A percentile compares a stretch with the other conserved stretches of the same genome.
Evolutionary conservation across 23 tunicate genomes (phyloP).

Genomic region (Botrylloides violaceus): DNA sequence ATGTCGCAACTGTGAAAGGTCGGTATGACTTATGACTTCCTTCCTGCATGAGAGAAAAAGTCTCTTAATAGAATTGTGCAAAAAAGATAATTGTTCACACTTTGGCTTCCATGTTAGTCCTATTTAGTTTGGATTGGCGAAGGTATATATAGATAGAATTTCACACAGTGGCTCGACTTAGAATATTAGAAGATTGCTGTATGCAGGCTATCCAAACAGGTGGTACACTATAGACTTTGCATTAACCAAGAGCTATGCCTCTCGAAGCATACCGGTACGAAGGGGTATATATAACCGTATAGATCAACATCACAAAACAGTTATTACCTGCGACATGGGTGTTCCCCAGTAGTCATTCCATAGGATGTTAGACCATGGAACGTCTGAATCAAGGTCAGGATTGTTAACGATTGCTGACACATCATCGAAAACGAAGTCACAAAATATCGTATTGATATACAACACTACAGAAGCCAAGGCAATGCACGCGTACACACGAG

Average conservation of each 20-base stretch:
- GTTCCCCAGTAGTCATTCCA: slow-evolving; percentile 97
- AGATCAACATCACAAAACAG: no score
- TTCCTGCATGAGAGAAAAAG: slow-evolving; percentile 41
- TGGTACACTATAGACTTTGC: no score
- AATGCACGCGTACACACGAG: not conserved
- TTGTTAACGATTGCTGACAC: slow-evolving; percentile 64
- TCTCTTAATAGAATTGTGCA: not conserved
- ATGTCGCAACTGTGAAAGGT: slow-evolving; percentile 78
- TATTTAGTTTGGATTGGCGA: not conserved
- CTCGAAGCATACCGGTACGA: no score
- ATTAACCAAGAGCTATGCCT: no score
- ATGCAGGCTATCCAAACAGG: no score
- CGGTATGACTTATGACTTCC: slow-evolving; percentile 91
- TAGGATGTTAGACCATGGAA: slow-evolving; percentile 37
- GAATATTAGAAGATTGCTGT: no score
- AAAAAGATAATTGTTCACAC: no score
- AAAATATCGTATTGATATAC: slow-evolving; percentile 9
- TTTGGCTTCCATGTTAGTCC: not conserved
- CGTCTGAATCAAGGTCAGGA: slow-evolving; percentile 44
- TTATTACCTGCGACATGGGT: slow-evolving; percentile 58
- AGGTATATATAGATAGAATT: no score
- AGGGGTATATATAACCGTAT: no score
- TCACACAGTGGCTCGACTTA: no score
- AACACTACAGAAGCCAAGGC: not conserved
- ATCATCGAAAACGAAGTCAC: slow-evolving; percentile 87